Conservation (phyloP, 2,888 invertebrate species). For the Podotricha telesiphe region DNA sequence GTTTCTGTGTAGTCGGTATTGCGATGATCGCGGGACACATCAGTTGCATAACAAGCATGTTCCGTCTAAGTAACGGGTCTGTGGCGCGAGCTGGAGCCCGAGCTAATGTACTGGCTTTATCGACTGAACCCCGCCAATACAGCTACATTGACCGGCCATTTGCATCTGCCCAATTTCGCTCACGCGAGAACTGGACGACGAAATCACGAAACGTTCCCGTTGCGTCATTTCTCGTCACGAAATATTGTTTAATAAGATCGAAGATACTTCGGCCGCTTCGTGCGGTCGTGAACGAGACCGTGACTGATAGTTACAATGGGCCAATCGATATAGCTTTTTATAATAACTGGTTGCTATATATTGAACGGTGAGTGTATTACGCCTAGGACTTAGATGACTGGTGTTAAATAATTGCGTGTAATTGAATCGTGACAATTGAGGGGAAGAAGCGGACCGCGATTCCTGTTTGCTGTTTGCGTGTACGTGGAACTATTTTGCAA, state of each 20-base stretch:
- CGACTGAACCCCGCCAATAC: conserved; percentile 53
- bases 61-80: conserved; percentile 75
- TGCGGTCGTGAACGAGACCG: conserved; percentile 65
- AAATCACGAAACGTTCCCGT: conserved; percentile 62
- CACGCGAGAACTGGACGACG: conserved; percentile 48
- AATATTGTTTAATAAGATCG: conserved; percentile 52
- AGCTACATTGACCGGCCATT: conserved; percentile 59
- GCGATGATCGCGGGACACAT: conserved; percentile 59
- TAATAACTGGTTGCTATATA: conserved; percentile 38
- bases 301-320: conserved; percentile 70
- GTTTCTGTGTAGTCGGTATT: conserved; percentile 32
- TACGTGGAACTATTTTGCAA: conserved; percentile 63
- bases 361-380: conserved; percentile 38
- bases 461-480: conserved; percentile 64
- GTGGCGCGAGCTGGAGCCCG: conserved; percentile 55
- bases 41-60: conserved; percentile 77
- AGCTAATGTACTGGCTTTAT: conserved; percentile 48
- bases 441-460: conserved; percentile 63
- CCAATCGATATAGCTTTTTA: conserved; percentile 50
- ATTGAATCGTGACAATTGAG: conserved; percentile 61
- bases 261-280: conserved; percentile 41
- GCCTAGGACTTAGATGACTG: conserved; percentile 36
- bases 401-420: conserved; percentile 52
- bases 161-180: conserved; percentile 58
- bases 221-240: conserved; percentile 68